Evolutionary conservation across 2,113 vertebrate species (phyloP).

Genomic region (Sialia sialis): DNA sequence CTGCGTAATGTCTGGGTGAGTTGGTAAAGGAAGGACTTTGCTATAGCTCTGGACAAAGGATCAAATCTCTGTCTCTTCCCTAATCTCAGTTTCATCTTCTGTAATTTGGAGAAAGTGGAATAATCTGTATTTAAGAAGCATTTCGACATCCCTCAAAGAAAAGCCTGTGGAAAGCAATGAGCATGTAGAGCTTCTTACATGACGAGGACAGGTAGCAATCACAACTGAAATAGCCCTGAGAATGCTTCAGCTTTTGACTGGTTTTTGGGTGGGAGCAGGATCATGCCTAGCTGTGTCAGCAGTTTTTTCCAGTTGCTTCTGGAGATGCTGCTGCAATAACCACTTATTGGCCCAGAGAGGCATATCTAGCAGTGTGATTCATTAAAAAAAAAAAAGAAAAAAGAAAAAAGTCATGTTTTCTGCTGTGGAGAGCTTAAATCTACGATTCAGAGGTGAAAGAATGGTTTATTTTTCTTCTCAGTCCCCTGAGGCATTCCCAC

Average conservation of each 20-base stretch:
- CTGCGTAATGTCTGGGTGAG: background rate
- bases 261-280: background rate
- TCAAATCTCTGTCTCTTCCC: background rate
- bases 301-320: background rate
- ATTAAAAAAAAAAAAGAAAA: background rate
- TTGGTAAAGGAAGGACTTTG: background rate
- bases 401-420: background rate
- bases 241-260: background rate
- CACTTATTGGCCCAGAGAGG: background rate
- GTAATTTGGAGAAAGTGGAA: background rate
- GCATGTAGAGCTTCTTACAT: fast-evolving
- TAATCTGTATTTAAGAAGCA: background rate
- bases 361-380: background rate
- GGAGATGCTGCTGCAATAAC: background rate
- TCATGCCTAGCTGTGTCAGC: background rate
- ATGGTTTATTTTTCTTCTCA: background rate
- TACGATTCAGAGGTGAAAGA: background rate
- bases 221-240: background rate
- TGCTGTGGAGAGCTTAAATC: background rate
- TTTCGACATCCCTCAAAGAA: background rate
- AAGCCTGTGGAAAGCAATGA: background rate
- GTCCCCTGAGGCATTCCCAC: background rate
- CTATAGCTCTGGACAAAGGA: background rate
- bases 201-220: background rate
- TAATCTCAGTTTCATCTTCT: background rate